Conservation (phyloP, 2,888 invertebrate genomes). For the Hydrotaea cyrtoneurina region DNA sequence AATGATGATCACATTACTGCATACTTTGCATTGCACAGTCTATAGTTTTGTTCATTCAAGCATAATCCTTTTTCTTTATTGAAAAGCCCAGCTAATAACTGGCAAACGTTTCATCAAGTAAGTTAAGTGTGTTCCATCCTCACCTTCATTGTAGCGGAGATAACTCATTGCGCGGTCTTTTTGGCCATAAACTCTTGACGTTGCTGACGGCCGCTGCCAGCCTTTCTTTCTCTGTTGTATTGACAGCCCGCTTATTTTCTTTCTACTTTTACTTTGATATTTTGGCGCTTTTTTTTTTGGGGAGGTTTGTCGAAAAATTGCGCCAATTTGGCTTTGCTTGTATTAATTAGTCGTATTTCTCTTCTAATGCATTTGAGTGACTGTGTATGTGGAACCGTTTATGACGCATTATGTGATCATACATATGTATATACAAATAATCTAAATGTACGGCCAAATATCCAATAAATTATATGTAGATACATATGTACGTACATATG, state of each 20-base stretch:
- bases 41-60: not conserved
- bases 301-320: slow-evolving; percentile 57
- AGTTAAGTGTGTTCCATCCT: not conserved
- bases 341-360: slow-evolving; percentile 3
- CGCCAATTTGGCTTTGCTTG: slow-evolving; percentile 58
- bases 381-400: not conserved
- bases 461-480: not conserved
- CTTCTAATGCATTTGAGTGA: slow-evolving; percentile 15
- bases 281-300: slow-evolving; percentile 65
- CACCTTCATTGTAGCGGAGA: not conserved
- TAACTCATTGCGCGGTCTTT: not conserved
- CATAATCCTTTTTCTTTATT: not conserved
- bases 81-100: not conserved
- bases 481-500: not conserved
- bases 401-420: not conserved
- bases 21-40: not conserved
- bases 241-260: slow-evolving; percentile 47
- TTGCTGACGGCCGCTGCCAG: not conserved
- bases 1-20: not conserved
- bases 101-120: not conserved
- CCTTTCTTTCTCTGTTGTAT: slow-evolving; percentile 14
- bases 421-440: not conserved
- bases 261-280: slow-evolving; percentile 59
- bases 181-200: slow-evolving; percentile 9
- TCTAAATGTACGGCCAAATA: not conserved